A percentile compares a stretch with the other conserved stretches of the same genome.
Evolutionary conservation across 2,797 vertebrate genomes (phyloP).

Genomic region (Novumbra hubbsi): DNA sequence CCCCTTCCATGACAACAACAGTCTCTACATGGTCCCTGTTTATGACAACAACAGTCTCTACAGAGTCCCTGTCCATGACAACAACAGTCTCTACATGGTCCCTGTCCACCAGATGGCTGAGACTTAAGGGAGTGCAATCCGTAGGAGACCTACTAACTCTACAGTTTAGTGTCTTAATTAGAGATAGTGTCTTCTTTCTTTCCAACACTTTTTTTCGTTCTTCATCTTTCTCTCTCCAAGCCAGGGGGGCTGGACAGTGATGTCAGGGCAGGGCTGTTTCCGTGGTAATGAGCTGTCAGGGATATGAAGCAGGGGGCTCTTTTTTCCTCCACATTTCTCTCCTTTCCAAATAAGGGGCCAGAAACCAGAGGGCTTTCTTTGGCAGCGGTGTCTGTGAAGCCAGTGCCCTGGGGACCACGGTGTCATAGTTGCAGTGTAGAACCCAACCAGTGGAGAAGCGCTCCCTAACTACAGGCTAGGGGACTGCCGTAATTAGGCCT

Average conservation of each 20-base stretch:
- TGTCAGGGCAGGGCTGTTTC: conserved; percentile 74
- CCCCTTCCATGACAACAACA: too few relatives aligned
- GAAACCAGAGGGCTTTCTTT: conserved; percentile 61
- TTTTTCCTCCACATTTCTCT: conserved; percentile 60
- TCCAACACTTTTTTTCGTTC: conserved; percentile 42
- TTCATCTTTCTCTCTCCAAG: conserved; percentile 39
- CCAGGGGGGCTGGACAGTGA: conserved; percentile 57
- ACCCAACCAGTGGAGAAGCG: conserved; percentile 59
- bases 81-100: background rate
- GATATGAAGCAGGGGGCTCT: conserved; percentile 74
- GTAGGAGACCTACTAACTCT: conserved; percentile 39
- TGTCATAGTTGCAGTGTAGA: conserved; percentile 71
- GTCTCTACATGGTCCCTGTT: too few relatives aligned
- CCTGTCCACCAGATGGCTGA: background rate
- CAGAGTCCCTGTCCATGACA: background rate
- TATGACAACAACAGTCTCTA: too few relatives aligned
- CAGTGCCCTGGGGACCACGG: conserved; percentile 59
- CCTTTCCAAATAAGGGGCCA: conserved; percentile 63
- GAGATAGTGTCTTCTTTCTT: conserved; percentile 56
- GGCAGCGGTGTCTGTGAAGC: conserved; percentile 68
- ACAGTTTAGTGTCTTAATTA: conserved; percentile 68
- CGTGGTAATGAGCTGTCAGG: conserved; percentile 81
- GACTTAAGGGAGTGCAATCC: conserved; percentile 29
- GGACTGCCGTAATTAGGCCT: conserved; percentile 67
- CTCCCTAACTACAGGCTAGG: conserved; percentile 55